Evolutionary conservation across 2,113 vertebrate genomes (phyloP).

Genomic region (Damaliscus lunatus): DNA sequence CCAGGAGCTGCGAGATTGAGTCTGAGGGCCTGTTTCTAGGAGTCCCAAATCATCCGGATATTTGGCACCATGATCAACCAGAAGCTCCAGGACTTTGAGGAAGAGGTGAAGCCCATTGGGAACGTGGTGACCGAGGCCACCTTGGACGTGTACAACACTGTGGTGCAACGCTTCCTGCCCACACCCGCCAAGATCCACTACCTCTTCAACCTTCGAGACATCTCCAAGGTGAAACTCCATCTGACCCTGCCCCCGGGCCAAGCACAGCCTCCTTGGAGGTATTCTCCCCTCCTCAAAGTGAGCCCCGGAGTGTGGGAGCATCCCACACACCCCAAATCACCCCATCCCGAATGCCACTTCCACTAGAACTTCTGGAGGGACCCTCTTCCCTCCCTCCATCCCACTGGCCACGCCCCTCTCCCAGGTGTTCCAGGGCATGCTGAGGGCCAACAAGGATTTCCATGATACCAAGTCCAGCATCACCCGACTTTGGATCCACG

Average conservation of each 20-base stretch:
- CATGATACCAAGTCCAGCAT: slow-evolving; percentile 88
- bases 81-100: slow-evolving; percentile 89
- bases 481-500: slow-evolving; percentile 90
- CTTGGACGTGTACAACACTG: slow-evolving; percentile 85
- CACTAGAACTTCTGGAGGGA: background rate
- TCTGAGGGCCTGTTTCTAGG: slow-evolving; percentile 73
- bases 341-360: background rate
- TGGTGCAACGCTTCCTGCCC: slow-evolving; percentile 86
- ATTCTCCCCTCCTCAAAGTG: background rate
- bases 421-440: slow-evolving; percentile 92
- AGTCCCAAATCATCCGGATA: slow-evolving; percentile 88
- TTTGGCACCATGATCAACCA: slow-evolving; percentile 91
- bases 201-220: slow-evolving; percentile 93
- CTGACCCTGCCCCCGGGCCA: background rate
- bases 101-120: slow-evolving; percentile 88
- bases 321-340: background rate
- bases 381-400: background rate
- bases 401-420: background rate
- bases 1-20: background rate
- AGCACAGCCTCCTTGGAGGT: background rate
- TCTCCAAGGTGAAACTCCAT: slow-evolving; percentile 85
- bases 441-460: slow-evolving; percentile 87
- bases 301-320: background rate
- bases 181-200: slow-evolving; percentile 93
- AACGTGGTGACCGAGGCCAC: slow-evolving; percentile 85